Base-by-base conservation (phyloP, 2,888 invertebrate species). In the Microctonus aethiopoides region DNA sequence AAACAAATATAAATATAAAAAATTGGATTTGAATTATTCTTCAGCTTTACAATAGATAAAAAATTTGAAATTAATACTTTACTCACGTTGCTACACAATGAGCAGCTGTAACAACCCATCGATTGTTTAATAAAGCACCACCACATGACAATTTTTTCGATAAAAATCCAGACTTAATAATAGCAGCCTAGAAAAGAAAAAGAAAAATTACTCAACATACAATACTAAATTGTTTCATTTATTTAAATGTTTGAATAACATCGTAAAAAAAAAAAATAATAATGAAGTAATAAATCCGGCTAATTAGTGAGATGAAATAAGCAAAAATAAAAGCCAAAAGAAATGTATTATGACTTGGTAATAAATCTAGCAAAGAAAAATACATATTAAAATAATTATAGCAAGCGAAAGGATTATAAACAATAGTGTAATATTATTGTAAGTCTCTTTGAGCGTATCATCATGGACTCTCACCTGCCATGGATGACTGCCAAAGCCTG, bases 41-140 rank as follows among this genome's bases (percentile, higher is more conserved):
- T n/a, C n/a, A n/a, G n/a, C n/a, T n/a, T n/a, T n/a, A n/a, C n/a
- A n/a, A n/a, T n/a, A n/a, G n/a, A n/a, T n/a, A n/a, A n/a, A n/a
- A n/a, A n/a, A n/a, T n/a, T n/a, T n/a, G n/a, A n/a, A n/a, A n/a
- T n/a, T n/a, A n/a, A 29, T 7, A 7, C 7, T 29, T 29, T 83
- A 90, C 93, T 93, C 87, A 95, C 95, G 94, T 95, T 75, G 95
- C 95, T 63, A 95, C 95, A 86, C 95, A 96, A 86, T 96, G 96
- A 2, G 96, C 96, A 0, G 96, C 96, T 0, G 96, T 97, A 1
- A 96, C 92, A 9, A 96, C 95, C 96, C 96, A 97, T 87, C 95
- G 89, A 77, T 95, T 95, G 67, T 95, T 96, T 60, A 97, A 89
- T 41, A 97, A 87, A 0, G 97, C 97, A 0, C 97, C 97, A 0